Base-by-base conservation (phyloP, 2,888 invertebrate species). In the Tetrapedia diversipes region DNA sequence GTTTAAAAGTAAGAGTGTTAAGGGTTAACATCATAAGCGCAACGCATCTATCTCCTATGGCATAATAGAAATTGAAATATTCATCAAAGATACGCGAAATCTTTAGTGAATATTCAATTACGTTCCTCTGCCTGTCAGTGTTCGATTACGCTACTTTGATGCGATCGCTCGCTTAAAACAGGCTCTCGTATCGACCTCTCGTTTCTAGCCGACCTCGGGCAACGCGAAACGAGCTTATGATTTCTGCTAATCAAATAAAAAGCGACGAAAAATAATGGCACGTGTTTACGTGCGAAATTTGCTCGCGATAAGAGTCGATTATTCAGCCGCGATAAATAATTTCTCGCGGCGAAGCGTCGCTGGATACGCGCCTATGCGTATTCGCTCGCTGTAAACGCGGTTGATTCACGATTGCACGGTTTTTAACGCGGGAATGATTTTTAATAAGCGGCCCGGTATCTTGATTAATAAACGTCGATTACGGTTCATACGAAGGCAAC, bases 281-380 rank as follows among this genome's bases (percentile, higher is more conserved):
- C 56, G 47, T 83, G 83, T 87, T 86, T 82, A 81, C 82, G 82
- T 85, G 80, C 85, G 79, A 83, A 83, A 86, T 86, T 83, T 82
- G 78, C 76, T 65, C 39, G 65, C 77, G 81, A 83, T 77, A 70
- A 53, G 77, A 54, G 64, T 72, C 67, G 74, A 80, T 82, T 79
- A 78, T 81, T 29, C 34, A 11, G 22, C 22, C 22, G 32, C 34
- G 57, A 56, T 47, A 4, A 65, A 77, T 77, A 54, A 77, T 63
- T 73, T 53, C 34, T 34, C 32, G 2, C 41, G 61, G 49, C 4
- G 65, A 66, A 66, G 53, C 59, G 67, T 60, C 64, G 60, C 24
- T 10, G 10, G 39, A 41, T 37, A 29, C 51, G 53, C 70, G n/a
- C n/a, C n/a, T n/a, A n/a, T n/a, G n/a, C n/a, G n/a, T n/a, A n/a